A percentile compares a stretch with the other conserved stretches of the same genome.
phyloP scores from a whole-genome alignment of 2,113 vertebrate species.

The Isurus oxyrinchus region DNA sequence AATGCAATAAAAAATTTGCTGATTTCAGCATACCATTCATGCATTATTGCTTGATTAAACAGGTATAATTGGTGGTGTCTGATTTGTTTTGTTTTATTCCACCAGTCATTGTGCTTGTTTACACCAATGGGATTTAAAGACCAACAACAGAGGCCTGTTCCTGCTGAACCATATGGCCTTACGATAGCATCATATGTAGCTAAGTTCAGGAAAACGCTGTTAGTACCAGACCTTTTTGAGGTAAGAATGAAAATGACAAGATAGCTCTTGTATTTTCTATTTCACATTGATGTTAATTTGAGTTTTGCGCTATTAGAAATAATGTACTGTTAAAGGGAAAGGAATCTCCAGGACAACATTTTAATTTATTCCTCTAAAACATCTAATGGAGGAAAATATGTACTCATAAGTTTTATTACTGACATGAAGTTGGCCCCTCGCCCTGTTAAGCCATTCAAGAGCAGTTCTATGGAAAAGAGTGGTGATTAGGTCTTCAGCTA shows the following conservation, averaged over 20 bases:
- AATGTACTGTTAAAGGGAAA: background rate
- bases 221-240: conserved; percentile 89
- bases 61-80: background rate
- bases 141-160: conserved; percentile 76
- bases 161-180: conserved; percentile 82
- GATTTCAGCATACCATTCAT: background rate
- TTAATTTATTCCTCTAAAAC: background rate
- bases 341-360: background rate
- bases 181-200: conserved; percentile 93
- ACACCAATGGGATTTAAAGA: conserved; percentile 82
- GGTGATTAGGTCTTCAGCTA: too few relatives aligned
- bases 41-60: background rate
- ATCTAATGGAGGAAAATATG: background rate
- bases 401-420: background rate
- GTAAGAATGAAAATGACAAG: conserved; percentile 54
- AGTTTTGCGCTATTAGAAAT: background rate
- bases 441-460: background rate
- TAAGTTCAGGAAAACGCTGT: conserved; percentile 84
- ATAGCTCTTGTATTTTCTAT: background rate
- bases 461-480: too few relatives aligned
- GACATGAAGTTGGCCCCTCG: background rate
- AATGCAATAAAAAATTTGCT: background rate
- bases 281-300: background rate
- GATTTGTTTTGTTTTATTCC: conserved; percentile 31
- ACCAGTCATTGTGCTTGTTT: conserved; percentile 89